Base-by-base conservation (phyloP, 2,797 vertebrate genomes). In the Paedocypris micromegethes region DNA sequence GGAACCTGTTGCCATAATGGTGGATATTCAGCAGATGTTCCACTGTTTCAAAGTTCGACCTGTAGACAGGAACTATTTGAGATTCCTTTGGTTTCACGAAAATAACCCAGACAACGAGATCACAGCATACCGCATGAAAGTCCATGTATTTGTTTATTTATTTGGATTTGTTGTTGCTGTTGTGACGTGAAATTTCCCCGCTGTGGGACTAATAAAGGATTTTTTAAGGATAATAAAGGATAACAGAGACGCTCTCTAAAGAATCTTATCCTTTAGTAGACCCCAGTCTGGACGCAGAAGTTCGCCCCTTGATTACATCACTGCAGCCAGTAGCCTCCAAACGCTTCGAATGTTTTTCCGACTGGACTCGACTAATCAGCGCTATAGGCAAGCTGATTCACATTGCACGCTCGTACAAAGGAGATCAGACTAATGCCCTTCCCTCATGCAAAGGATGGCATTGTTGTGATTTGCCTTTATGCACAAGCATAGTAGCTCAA, bases 241-340 rank as follows among this genome's bases (percentile, higher is more conserved):
- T n/a, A n/a, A n/a, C n/a, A 1, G 42, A 52, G 5, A 55, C 9
- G 7, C 5, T 37, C 45, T 5, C 39, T 8, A 2, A 3, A 9
- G 39, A 43, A n/a, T 46, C 47, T 9, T 73, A 61, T 3, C 4
- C 52, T n/a, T 57, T 75, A 6, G 5, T 74, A 4, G 5, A 51
- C 9, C 67, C 68, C n/a, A 52, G 62, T 3, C 7, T 5, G 50
- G 75, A 77, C 9, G 3, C 37, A 9, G 64, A 78, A 38, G 48
- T 72, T 2, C 37, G 5, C 3, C 45, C 64, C 2, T 45, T 59
- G 5, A 9, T 74, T 5, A 70, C 45, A 37, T 43, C 23, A 0
- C 4, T 46, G 9, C 43, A 38, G 3, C 56, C 45, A 3, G 41
- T 5, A 3, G 43, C 45, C 23, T 7, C 9, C 4, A 23, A 72